A percentile compares a stretch with the other conserved stretches of the same genome.
Conservation (phyloP, 2,888 invertebrate species). For the Drymonia ruficornis region DNA sequence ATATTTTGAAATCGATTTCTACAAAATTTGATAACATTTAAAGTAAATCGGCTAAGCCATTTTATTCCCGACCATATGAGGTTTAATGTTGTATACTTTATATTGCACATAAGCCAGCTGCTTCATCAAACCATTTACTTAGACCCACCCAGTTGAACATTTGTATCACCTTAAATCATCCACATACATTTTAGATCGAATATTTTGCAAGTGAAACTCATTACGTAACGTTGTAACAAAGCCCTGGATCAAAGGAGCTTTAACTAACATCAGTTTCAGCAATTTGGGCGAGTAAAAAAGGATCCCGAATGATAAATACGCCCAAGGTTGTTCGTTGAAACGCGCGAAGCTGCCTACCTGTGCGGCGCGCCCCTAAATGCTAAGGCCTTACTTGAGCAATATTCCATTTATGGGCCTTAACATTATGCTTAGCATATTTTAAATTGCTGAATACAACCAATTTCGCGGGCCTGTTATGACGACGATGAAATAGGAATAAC, state of each 20-base stretch:
- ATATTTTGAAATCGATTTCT: no score
- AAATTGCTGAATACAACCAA: constrained; percentile 20
- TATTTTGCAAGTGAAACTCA: neutral
- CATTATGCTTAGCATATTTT: constrained; percentile 21
- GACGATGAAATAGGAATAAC: constrained; percentile 6
- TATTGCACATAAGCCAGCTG: no score
- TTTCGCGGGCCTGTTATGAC: constrained; percentile 3
- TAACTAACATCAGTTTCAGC: constrained; percentile 16
- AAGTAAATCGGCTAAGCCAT: no score
- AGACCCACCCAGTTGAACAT: no score
- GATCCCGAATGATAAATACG: constrained; percentile 15
- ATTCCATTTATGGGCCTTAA: constrained; percentile 25
- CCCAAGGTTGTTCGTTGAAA: constrained; percentile 18
- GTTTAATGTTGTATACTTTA: no score
- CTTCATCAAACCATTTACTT: no score
- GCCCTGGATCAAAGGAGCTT: constrained; percentile 8
- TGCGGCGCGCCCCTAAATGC: constrained; percentile 19
- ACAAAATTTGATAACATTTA: no score
- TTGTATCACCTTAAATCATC: no score
- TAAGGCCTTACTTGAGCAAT: constrained; percentile 24
- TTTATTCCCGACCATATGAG: no score
- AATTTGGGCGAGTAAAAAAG: constrained; percentile 22
- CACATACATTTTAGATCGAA: no score
- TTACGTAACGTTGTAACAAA: constrained; percentile 12
- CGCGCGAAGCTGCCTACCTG: constrained; percentile 16